phyloP scores from a whole-genome alignment of 1,140 invertebrate genomes.

The Zaprionus ghesquierei region DNA sequence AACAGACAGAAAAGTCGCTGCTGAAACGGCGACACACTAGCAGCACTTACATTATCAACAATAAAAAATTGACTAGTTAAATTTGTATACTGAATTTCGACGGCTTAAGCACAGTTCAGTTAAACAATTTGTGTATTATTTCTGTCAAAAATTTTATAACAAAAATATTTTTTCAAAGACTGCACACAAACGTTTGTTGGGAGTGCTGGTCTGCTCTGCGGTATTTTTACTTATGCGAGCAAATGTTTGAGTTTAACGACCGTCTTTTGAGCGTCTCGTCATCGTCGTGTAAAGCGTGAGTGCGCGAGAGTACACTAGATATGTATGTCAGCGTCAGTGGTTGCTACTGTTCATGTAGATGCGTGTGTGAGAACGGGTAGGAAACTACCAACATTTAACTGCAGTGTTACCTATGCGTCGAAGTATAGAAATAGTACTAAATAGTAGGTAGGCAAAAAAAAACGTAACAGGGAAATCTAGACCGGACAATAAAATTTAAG shows the following conservation, averaged over 20 bases:
- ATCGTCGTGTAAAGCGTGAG: conserved; percentile 33
- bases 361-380: conserved; percentile 46
- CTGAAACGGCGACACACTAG: not conserved
- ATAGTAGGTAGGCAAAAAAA: conserved; percentile 20
- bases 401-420: conserved; percentile 59
- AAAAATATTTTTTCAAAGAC: conserved; percentile 50
- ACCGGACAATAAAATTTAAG: conserved; percentile 39
- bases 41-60: conserved; percentile 77
- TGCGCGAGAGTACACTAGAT: conserved; percentile 56
- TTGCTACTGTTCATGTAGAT: conserved; percentile 35
- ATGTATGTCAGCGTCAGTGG: conserved; percentile 71
- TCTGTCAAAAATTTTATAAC: conserved; percentile 45
- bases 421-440: conserved; percentile 52
- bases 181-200: conserved; percentile 56
- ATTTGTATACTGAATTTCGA: conserved; percentile 78
- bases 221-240: conserved; percentile 60
- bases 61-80: conserved; percentile 80
- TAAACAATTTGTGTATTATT: conserved; percentile 59
- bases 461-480: conserved; percentile 9
- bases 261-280: conserved; percentile 54
- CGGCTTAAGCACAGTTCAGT: conserved; percentile 66
- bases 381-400: conserved; percentile 41
- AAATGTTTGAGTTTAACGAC: conserved; percentile 47
- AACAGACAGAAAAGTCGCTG: conserved; percentile 1
- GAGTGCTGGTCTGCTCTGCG: conserved; percentile 50